These are phyloP conservation scores for Pristionchus maxplancki DNA, from an alignment of 2,888 invertebrate genomes.

Conservation along the genomic window DNA sequence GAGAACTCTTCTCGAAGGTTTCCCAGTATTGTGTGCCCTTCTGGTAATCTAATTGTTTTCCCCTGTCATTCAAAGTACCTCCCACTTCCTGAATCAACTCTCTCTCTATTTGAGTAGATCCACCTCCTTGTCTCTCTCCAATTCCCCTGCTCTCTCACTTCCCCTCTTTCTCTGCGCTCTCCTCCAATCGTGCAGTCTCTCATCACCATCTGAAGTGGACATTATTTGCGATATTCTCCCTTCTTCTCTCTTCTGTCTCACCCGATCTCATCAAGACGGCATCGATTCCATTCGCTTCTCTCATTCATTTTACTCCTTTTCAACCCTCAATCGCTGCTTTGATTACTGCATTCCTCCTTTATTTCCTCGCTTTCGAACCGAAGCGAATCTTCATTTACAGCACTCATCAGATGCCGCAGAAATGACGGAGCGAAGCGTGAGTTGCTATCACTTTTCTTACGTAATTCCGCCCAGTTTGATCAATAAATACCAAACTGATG, in stretches of 20 bases:
- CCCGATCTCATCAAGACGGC: conserved; percentile 31
- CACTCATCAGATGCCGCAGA: neutral
- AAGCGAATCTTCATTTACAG: neutral
- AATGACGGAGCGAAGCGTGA: neutral
- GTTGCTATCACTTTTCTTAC: neutral
- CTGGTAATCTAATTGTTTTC: neutral
- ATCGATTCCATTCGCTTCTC: neutral
- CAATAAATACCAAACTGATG: neutral
- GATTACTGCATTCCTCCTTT: neutral
- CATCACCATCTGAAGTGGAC: conserved; percentile 25
- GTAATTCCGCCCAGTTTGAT: neutral
- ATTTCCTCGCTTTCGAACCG: neutral
- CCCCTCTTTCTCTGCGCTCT: conserved; percentile 12
- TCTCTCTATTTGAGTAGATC: conserved; percentile 42
- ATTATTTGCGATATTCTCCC: conserved; percentile 36
- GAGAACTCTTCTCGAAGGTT: too few relatives aligned
- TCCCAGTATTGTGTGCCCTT: too few relatives aligned
- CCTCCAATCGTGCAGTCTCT: neutral
- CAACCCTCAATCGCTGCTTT: neutral
- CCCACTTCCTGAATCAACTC: neutral
- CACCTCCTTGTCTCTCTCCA: neutral
- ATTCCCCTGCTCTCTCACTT: neutral
- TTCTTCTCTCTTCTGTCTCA: neutral
- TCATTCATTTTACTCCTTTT: neutral
- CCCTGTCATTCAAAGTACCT: neutral